Evolutionary conservation across 1,140 invertebrate species (phyloP).

Genomic region (Phymorhynchus buccinoides): DNA sequence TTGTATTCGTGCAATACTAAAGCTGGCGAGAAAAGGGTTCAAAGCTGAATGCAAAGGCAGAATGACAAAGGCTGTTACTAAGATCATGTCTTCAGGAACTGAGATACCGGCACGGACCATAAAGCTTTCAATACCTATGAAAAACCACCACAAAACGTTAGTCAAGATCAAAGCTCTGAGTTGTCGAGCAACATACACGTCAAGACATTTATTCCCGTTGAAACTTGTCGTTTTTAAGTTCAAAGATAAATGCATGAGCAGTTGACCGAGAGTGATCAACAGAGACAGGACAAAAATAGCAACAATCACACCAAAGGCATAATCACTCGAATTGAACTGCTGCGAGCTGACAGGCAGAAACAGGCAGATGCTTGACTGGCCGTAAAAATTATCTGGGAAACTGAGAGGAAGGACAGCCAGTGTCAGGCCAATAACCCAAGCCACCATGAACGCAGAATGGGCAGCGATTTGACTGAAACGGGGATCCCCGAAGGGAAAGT

Average conservation of each 20-base stretch:
- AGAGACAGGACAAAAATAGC: background rate
- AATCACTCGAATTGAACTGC: conserved; percentile 45
- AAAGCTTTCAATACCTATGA: conserved; percentile 32
- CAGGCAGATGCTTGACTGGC: background rate
- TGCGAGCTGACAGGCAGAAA: conserved; percentile 33
- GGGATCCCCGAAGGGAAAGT: conserved; percentile 53
- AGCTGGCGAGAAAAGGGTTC: conserved; percentile 39
- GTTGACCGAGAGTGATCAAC: conserved; percentile 47
- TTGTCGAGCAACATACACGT: conserved; percentile 36
- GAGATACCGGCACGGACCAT: conserved; percentile 8
- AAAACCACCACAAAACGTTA: conserved; percentile 43
- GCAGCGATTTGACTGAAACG: background rate
- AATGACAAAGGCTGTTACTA: conserved; percentile 16
- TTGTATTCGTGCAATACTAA: background rate
- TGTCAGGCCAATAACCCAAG: conserved; percentile 44
- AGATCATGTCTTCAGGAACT: conserved; percentile 21
- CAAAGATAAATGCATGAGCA: conserved; percentile 44
- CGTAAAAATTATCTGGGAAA: conserved; percentile 43
- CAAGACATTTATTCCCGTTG: background rate
- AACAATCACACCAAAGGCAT: background rate
- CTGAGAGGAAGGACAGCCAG: background rate
- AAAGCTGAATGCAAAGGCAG: conserved; percentile 41
- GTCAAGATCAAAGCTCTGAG: conserved; percentile 29
- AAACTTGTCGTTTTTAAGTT: conserved; percentile 1
- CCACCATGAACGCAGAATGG: background rate